Evolutionary conservation across 2,888 invertebrate species (phyloP).

Genomic region (Dolichomitus sp.): DNA sequence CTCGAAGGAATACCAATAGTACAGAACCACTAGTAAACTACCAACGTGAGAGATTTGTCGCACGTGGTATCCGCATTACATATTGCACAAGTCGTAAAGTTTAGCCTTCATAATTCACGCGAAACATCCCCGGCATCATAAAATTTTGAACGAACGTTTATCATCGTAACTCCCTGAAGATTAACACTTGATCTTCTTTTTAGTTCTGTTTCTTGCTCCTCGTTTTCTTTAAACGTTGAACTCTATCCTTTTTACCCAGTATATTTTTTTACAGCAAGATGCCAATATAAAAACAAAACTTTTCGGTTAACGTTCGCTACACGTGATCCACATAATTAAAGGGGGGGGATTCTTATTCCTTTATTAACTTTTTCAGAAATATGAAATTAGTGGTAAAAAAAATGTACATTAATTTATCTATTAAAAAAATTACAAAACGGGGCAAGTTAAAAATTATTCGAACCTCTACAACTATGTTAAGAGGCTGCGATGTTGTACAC

Average conservation of each 20-base stretch:
- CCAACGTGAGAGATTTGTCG: constrained; percentile 40
- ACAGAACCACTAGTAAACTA: not conserved
- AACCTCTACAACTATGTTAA: not conserved
- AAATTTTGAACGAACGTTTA: constrained; percentile 30
- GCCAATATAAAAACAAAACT: no score
- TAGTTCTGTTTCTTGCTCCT: not conserved
- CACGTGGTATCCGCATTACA: constrained; percentile 14
- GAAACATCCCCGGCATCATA: not conserved
- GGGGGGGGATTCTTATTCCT: no score
- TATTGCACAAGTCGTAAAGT: constrained; percentile 18
- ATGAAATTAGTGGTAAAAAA: no score
- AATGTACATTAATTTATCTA: no score
- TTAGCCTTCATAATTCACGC: constrained; percentile 32
- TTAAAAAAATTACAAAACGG: no score
- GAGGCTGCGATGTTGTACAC: not conserved
- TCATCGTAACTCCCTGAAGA: constrained; percentile 1
- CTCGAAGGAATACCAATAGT: constrained; percentile 16
- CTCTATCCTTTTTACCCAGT: not conserved
- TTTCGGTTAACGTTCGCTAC: no score
- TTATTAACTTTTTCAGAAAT: no score
- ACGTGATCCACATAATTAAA: no score
- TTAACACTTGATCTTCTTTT: not conserved
- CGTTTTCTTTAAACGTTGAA: not conserved
- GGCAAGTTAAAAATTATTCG: no score
- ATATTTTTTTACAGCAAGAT: no score